Evolutionary conservation across 2,888 invertebrate genomes (phyloP), one percentile per base, ranked within the genome.

Genomic region (Helicoverpa assulta): DNA sequence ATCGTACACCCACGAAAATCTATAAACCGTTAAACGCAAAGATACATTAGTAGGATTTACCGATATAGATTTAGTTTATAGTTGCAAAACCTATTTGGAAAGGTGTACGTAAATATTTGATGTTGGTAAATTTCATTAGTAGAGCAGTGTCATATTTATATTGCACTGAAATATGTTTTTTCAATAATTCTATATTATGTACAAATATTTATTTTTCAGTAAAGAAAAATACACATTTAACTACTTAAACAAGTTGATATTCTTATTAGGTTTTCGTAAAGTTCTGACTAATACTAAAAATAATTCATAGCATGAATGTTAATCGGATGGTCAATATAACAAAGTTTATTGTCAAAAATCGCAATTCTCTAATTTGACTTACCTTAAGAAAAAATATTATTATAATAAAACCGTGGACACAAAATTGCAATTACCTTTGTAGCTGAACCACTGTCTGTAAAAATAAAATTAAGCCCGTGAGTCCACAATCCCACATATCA

Each of bases 1-100:
- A 77, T 66, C 62, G 53, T 61, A 80, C 82, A 69, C 80, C 82
- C 65, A 82, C 82, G 64, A 69, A 60, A 67, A 70, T 50, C 57
- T 50, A 71, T 71, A 65, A 76, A 68, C 52, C 26, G 68, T 69
- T 55, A 62, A 58, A 60, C 56, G 59, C 79, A 76, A 69, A 76
- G 73, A 53, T 70, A 73, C 47, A 51, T 69, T 58, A 69, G 64
- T 60, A 10, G 16, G 43, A 63, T 69, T 75, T 75, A 58, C 60
- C 8, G 33, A 8, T 33, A 33, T 7, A 33, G 33, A 33, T 33
- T 33, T 33, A 59, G 64, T 56, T 60, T 59, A 65, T 62, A 60
- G 37, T 79, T 78, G 59, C 62, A 37, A 81, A 75, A 81, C 60
- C 59, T 74, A 61, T 66, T 71, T 67, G 26, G 78, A 65, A 74